These are phyloP conservation scores for Ceratosolen solmsi DNA, from an alignment of 1,140 invertebrate species.

Conservation along the genomic window DNA sequence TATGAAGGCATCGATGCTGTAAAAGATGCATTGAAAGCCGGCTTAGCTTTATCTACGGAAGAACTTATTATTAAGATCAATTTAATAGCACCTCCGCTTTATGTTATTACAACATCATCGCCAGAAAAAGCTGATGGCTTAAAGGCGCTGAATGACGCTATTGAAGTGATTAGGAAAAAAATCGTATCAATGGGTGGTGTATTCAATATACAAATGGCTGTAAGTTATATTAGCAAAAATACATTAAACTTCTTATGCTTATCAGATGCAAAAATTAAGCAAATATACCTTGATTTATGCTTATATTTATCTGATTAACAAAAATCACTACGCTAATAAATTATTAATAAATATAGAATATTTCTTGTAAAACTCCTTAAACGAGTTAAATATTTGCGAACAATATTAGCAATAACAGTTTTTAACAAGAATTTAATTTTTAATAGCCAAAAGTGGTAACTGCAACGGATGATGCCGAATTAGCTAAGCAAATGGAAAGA, in stretches of 20 bases:
- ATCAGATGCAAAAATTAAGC: no score
- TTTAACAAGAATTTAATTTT: conserved; percentile 31
- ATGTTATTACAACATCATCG: conserved; percentile 98
- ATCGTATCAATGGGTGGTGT: conserved; percentile 91
- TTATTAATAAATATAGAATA: no score
- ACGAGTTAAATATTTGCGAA: no score
- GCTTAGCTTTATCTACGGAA: conserved; percentile 92
- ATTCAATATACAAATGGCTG: conserved; percentile 95
- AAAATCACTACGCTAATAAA: no score
- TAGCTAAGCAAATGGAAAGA: conserved; percentile 93
- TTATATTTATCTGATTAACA: no score
- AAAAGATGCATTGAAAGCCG: conserved; percentile 92
- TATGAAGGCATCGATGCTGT: conserved; percentile 99
- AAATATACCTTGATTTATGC: no score
- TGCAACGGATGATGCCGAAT: conserved; percentile 96
- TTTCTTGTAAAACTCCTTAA: no score
- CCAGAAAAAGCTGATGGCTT: conserved; percentile 96
- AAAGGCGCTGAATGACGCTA: conserved; percentile 89
- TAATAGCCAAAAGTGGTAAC: conserved; percentile 97
- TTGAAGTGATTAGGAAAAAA: conserved; percentile 88
- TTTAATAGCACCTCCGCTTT: conserved; percentile 97
- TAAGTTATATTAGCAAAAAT: conserved; percentile 74
- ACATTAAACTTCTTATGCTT: not conserved
- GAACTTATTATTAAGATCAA: conserved; percentile 99
- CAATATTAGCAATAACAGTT: no score